A percentile compares a stretch with the other conserved stretches of the same genome.
Evolutionary conservation across 2,113 vertebrate species (phyloP).

Genomic region (Siniperca knerii): DNA sequence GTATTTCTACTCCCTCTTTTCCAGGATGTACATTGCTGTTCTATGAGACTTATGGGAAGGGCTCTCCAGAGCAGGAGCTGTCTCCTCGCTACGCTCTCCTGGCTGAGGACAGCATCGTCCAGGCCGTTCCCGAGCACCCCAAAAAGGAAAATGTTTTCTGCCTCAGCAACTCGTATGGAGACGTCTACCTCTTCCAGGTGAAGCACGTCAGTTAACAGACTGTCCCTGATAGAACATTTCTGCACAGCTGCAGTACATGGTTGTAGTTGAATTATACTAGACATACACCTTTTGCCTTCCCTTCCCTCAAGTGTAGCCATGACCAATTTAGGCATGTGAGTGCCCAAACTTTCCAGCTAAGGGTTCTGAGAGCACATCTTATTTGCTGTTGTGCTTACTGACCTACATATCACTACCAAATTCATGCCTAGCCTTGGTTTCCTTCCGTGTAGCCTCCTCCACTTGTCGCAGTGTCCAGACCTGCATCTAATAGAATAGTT

Average conservation of each 20-base stretch:
- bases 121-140: conserved; percentile 95
- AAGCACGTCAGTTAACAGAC: not conserved
- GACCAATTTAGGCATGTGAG: conserved; percentile 4
- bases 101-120: conserved; percentile 94
- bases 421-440: conserved; percentile 5
- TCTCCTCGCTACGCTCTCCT: conserved; percentile 91
- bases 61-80: conserved; percentile 87
- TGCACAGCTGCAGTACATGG: not conserved
- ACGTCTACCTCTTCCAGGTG: conserved; percentile 98
- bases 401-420: conserved; percentile 57
- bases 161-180: conserved; percentile 96
- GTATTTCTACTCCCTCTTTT: not conserved
- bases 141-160: conserved; percentile 98
- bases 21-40: conserved; percentile 95
- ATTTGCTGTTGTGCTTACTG: conserved; percentile 53
- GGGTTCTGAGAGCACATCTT: conserved; percentile 16
- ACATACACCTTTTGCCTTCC: not conserved
- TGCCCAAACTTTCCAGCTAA: conserved; percentile 23
- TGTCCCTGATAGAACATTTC: not conserved
- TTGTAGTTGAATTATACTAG: conserved; percentile 1
- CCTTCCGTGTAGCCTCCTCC: conserved; percentile 4
- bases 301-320: not conserved
- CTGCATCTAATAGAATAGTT: conserved; percentile 41
- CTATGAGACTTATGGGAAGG: conserved; percentile 94
- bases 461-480: conserved; percentile 23